Conservation (phyloP, 2,113 vertebrate species). For the Hyla sarda region DNA sequence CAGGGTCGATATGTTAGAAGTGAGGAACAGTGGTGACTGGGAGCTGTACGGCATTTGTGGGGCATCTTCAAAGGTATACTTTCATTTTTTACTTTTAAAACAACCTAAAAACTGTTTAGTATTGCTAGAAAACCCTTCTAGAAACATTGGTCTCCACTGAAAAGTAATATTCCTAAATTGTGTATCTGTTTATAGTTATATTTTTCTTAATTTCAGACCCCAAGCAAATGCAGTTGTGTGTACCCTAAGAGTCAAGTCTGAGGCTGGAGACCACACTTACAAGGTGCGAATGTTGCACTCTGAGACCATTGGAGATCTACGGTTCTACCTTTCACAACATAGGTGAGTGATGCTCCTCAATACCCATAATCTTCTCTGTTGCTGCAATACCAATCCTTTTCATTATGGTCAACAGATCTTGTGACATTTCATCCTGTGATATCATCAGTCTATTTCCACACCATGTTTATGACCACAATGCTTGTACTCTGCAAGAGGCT, state of each 20-base stretch:
- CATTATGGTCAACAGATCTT: slow-evolving; percentile 70
- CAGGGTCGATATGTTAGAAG: too few relatives aligned
- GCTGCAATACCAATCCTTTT: neutral
- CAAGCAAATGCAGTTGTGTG: slow-evolving; percentile 54
- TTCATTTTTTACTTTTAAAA: too few relatives aligned
- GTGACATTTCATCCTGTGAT: slow-evolving; percentile 72
- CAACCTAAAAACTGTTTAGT: too few relatives aligned
- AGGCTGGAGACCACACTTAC: slow-evolving; percentile 79
- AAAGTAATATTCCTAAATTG: neutral
- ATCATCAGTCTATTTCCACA: slow-evolving; percentile 84
- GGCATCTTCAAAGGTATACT: too few relatives aligned
- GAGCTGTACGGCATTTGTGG: too few relatives aligned
- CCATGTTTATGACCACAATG: slow-evolving; percentile 71
- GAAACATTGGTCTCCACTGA: too few relatives aligned
- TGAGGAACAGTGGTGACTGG: too few relatives aligned
- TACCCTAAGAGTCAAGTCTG: slow-evolving; percentile 84
- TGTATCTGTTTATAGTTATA: neutral
- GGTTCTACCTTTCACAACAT: slow-evolving; percentile 73
- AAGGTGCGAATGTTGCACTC: slow-evolving; percentile 77
- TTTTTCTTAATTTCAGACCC: slow-evolving; percentile 62
- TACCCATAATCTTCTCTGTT: neutral
- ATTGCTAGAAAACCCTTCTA: too few relatives aligned
- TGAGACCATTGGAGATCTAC: slow-evolving; percentile 83
- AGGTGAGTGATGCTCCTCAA: slow-evolving; percentile 71
- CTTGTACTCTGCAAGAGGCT: slow-evolving; percentile 75